Evolutionary conservation across 2,797 vertebrate species (phyloP).

Genomic region (Pangasius sanitwongsei): DNA sequence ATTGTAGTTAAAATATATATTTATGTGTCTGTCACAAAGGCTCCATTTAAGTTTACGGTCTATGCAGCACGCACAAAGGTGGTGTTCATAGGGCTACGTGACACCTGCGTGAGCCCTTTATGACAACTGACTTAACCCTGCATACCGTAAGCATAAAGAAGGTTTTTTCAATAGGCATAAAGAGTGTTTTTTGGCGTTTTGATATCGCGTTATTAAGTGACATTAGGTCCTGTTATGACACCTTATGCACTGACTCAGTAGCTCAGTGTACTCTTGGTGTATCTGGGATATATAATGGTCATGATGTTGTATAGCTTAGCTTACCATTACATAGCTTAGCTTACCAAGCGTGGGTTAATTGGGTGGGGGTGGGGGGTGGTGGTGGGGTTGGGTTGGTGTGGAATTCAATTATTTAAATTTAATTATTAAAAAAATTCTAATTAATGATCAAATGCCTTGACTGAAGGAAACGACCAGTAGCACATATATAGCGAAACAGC

Average conservation of each 20-base stretch:
- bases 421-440: too few species aligned
- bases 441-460: too few species aligned
- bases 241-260: too few species aligned
- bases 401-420: too few species aligned
- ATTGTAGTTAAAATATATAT: neutral
- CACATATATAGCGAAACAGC: too few species aligned
- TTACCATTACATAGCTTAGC: too few species aligned
- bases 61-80: neutral
- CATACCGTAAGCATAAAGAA: neutral
- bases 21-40: neutral
- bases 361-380: too few species aligned
- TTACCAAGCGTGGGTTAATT: too few species aligned
- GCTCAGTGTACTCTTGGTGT: neutral
- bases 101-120: neutral
- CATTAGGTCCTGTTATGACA: too few species aligned
- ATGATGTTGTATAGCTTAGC: too few species aligned
- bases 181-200: neutral
- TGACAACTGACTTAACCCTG: neutral
- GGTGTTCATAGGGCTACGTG: neutral
- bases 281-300: neutral
- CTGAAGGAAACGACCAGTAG: neutral
- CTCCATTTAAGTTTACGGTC: neutral
- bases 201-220: too few species aligned
- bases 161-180: neutral
- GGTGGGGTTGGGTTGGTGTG: too few species aligned